Conservation (phyloP, 2,888 invertebrate genomes). For the Dicyrtoma fusca region DNA sequence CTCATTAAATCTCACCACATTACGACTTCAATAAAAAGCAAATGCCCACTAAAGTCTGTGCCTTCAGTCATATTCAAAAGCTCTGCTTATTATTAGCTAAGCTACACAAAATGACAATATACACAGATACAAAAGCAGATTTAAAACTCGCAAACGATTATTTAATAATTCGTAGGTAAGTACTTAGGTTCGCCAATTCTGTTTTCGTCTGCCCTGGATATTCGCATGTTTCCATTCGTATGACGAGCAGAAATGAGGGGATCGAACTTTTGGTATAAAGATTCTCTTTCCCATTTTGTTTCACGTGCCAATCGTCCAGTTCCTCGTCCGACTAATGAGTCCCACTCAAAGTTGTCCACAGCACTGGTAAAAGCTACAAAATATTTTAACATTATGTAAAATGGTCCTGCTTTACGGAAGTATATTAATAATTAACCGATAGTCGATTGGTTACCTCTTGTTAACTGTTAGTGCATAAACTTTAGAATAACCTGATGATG, state of each 20-base stretch:
- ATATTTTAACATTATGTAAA: no score
- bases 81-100: no score
- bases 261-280: constrained; percentile 33
- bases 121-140: no score
- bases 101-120: no score
- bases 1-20: no score
- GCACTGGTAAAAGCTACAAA: constrained; percentile 12
- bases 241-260: constrained; percentile 20
- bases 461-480: not conserved
- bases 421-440: not conserved
- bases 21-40: not conserved
- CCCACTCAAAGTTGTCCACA: constrained; percentile 28
- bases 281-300: constrained; percentile 36
- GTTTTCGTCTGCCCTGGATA: no score
- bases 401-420: no score
- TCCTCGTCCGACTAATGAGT: constrained; percentile 17
- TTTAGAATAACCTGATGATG: not conserved
- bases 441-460: not conserved
- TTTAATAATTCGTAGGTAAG: no score
- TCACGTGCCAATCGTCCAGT: not conserved
- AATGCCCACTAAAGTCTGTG: no score
- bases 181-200: no score
- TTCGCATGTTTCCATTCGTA: not conserved
- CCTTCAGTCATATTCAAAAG: no score
- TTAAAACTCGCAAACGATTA: no score